These are phyloP conservation scores for Conus canariensis DNA, from an alignment of 2,888 invertebrate species.

Conservation along the genomic window DNA sequence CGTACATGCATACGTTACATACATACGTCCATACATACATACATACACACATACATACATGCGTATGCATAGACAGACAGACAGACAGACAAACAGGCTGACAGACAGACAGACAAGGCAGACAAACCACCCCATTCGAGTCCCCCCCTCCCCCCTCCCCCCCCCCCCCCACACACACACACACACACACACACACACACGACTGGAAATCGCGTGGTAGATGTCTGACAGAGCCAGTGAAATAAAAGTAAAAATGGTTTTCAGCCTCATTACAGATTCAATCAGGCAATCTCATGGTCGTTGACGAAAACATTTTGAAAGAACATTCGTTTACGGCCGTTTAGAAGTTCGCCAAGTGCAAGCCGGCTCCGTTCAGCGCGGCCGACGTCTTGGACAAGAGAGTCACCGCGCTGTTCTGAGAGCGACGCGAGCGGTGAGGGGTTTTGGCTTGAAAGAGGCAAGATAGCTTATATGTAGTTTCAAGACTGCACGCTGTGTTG, in stretches of 20 bases:
- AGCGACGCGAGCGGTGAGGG: background rate
- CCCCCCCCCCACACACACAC: too few species aligned
- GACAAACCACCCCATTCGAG: background rate
- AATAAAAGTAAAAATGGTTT: slow-evolving; percentile 34
- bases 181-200: too few species aligned
- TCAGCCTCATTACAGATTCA: slow-evolving; percentile 28
- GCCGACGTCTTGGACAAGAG: background rate
- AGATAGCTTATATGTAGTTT: background rate
- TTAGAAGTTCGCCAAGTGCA: slow-evolving; percentile 27
- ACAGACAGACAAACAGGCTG: background rate
- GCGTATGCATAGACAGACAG: background rate
- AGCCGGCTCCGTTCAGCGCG: background rate
- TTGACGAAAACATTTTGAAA: slow-evolving; percentile 32
- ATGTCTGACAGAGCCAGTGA: background rate
- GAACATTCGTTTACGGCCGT: slow-evolving; percentile 31
- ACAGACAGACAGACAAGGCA: background rate
- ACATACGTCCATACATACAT: background rate
- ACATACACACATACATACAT: background rate
- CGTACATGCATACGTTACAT: background rate
- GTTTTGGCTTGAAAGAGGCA: background rate
- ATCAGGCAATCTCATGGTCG: slow-evolving; percentile 35
- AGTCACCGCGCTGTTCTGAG: background rate
- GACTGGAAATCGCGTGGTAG: too few species aligned
- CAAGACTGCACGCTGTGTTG: slow-evolving; percentile 2
- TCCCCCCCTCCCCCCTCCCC: too few species aligned